A percentile compares a stretch with the other conserved stretches of the same genome.
phyloP scores from a whole-genome alignment of 2,113 vertebrate genomes.

The Anguilla japonica region DNA sequence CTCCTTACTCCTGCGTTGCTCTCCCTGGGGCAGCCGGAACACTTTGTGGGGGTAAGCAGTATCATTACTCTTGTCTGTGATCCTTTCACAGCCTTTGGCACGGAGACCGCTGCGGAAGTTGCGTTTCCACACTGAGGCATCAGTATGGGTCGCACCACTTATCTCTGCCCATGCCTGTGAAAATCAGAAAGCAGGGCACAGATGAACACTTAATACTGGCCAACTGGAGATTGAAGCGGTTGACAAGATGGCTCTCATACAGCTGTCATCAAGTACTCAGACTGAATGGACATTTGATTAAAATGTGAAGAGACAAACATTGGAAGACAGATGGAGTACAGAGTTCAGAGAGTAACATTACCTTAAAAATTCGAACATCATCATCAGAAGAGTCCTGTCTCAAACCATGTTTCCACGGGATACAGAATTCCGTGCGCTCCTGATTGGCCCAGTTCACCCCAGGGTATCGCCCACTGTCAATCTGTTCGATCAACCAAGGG shows the following conservation, averaged over 20 bases:
- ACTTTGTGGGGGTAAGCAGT: constrained; percentile 78
- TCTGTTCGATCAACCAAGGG: constrained; percentile 74
- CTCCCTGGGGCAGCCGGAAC: constrained; percentile 59
- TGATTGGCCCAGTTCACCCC: constrained; percentile 75
- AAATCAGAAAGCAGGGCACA: background rate
- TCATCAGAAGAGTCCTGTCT: constrained; percentile 71
- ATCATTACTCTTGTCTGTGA: constrained; percentile 73
- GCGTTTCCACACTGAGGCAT: constrained; percentile 82
- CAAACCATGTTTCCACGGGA: constrained; percentile 85
- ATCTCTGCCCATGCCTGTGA: constrained; percentile 79
- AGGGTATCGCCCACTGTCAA: constrained; percentile 67
- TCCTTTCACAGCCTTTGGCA: constrained; percentile 65
- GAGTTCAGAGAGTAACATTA: constrained; percentile 30
- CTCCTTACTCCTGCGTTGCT: background rate
- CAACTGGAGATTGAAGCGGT: background rate
- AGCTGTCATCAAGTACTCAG: background rate
- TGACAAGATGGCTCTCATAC: background rate
- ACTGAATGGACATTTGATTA: background rate
- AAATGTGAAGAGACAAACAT: background rate
- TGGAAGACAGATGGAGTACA: background rate
- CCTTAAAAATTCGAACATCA: constrained; percentile 80
- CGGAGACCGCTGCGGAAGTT: constrained; percentile 86
- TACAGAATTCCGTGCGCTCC: constrained; percentile 67
- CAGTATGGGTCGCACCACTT: constrained; percentile 62
- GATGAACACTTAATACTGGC: background rate